Conservation (phyloP, 2,113 vertebrate genomes). For the Hemicordylus capensis region DNA sequence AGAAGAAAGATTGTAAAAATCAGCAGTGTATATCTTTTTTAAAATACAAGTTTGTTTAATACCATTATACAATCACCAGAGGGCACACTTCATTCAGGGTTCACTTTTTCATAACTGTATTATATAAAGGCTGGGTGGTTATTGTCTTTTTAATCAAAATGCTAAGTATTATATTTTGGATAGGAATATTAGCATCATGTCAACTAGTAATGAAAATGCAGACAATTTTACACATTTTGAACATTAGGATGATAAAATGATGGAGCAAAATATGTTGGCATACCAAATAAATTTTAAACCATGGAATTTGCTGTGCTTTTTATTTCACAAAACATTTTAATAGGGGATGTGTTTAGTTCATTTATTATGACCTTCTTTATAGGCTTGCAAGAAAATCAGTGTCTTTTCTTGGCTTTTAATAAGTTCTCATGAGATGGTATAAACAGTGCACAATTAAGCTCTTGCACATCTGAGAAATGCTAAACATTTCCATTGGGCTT, state of each 20-base stretch:
- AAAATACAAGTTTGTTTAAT: background rate
- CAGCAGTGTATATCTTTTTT: too few species aligned
- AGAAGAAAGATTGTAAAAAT: background rate
- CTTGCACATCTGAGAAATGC: background rate
- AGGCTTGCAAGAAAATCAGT: background rate
- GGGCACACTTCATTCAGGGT: background rate
- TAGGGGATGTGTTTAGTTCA: background rate
- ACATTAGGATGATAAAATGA: background rate
- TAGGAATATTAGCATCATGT: background rate
- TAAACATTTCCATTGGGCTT: background rate
- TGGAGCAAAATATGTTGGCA: background rate
- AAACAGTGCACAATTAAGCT: background rate
- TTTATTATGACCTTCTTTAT: background rate
- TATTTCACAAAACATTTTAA: background rate
- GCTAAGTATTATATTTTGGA: background rate
- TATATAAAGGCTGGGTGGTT: background rate
- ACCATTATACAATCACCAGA: slow-evolving; percentile 1
- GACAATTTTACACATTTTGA: background rate
- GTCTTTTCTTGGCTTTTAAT: too few species aligned
- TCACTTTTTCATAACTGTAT: background rate
- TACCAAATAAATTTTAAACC: background rate
- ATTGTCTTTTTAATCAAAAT: background rate
- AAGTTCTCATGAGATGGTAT: background rate
- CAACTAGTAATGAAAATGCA: background rate
- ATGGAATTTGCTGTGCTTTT: background rate